phyloP scores from a whole-genome alignment of 2,113 vertebrate species.

The Macroglossus sobrinus region DNA sequence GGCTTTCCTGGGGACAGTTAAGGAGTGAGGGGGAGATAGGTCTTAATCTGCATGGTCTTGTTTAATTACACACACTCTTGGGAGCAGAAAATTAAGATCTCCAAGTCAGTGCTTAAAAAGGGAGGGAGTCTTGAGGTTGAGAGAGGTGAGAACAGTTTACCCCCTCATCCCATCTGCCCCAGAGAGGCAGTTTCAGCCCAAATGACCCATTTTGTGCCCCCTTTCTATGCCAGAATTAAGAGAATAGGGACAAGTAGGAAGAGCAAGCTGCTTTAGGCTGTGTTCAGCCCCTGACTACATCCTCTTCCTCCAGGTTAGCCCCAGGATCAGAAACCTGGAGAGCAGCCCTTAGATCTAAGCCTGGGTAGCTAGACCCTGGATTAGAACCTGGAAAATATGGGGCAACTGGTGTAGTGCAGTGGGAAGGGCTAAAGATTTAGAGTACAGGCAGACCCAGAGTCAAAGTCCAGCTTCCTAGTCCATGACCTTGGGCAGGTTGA shows the following conservation, averaged over 20 bases:
- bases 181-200: not conserved
- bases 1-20: not conserved
- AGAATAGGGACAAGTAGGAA: not conserved
- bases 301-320: not conserved
- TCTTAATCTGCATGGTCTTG: not conserved
- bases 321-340: not conserved
- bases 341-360: not conserved
- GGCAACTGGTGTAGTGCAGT: not conserved
- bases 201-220: not conserved
- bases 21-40: not conserved
- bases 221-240: not conserved
- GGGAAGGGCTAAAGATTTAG: not conserved
- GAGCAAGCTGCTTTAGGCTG: not conserved
- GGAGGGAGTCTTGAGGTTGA: not conserved
- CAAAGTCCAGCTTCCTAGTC: not conserved
- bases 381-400: not conserved
- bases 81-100: conserved; percentile 26
- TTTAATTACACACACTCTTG: conserved; percentile 15
- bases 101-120: not conserved
- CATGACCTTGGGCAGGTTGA: not conserved
- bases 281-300: not conserved
- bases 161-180: not conserved
- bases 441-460: not conserved
- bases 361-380: not conserved
- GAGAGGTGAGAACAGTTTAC: not conserved